These are phyloP conservation scores for Podabrus alpinus DNA, from an alignment of 2,888 invertebrate genomes.

Conservation along the genomic window DNA sequence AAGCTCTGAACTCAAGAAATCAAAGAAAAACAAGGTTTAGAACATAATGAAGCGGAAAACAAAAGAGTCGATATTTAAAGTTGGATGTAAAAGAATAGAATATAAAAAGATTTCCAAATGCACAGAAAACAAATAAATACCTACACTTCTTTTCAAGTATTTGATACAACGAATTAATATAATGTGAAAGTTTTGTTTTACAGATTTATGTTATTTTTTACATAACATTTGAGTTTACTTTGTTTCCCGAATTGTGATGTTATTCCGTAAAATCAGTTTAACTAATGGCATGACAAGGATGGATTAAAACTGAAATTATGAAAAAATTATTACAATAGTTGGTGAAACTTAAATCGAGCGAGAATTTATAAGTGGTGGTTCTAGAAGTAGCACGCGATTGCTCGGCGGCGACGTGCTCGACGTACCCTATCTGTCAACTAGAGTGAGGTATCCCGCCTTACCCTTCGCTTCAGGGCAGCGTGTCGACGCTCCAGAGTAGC, in stretches of 20 bases:
- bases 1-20: background rate
- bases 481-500: slow-evolving; percentile 43
- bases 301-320: background rate
- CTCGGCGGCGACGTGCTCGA: slow-evolving; percentile 37
- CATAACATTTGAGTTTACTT: background rate
- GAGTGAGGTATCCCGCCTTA: slow-evolving; percentile 32
- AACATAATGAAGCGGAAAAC: background rate
- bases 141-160: background rate
- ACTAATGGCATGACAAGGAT: background rate
- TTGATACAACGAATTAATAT: background rate
- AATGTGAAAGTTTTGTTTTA: background rate
- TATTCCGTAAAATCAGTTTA: background rate
- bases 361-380: slow-evolving; percentile 26
- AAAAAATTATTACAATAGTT: background rate
- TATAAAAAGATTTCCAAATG: background rate
- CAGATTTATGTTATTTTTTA: background rate
- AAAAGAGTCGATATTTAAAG: background rate
- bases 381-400: slow-evolving; percentile 39
- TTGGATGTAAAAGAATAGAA: background rate
- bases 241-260: background rate
- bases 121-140: background rate
- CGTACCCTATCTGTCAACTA: slow-evolving; percentile 46
- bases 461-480: slow-evolving; percentile 28
- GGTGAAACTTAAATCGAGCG: background rate
- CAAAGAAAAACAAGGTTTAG: background rate